phyloP scores from a whole-genome alignment of 2,888 invertebrate species.

The Patella depressa region DNA sequence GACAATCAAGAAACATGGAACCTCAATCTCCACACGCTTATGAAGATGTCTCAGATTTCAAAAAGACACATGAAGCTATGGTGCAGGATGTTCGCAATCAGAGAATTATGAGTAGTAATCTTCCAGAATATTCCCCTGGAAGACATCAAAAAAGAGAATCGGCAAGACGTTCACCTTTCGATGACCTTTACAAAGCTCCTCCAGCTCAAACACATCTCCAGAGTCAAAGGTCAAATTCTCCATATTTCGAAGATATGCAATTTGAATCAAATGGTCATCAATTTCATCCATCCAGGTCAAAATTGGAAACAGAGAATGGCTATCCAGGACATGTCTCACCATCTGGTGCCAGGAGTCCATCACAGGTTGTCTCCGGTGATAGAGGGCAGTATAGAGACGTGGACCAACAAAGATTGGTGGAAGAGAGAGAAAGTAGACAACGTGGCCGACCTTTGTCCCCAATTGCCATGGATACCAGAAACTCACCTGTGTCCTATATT shows the following conservation, averaged over 20 bases:
- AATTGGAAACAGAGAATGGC: not conserved
- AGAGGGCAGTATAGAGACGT: too few relatives aligned
- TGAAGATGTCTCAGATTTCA: too few relatives aligned
- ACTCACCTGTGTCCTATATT: not conserved
- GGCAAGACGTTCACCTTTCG: not conserved
- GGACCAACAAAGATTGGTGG: not conserved
- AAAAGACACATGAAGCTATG: too few relatives aligned
- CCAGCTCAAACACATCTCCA: not conserved
- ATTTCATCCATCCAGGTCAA: not conserved
- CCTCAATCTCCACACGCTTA: too few relatives aligned
- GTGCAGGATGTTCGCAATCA: too few relatives aligned
- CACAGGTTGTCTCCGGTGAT: not conserved
- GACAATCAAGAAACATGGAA: too few relatives aligned
- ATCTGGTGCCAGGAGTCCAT: not conserved
- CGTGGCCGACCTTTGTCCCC: not conserved
- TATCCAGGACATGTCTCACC: not conserved
- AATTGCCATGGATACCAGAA: not conserved
- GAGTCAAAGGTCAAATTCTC: not conserved
- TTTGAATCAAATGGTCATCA: not conserved
- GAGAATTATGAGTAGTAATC: too few relatives aligned
- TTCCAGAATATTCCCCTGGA: too few relatives aligned
- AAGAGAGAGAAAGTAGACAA: not conserved
- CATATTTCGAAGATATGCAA: not conserved
- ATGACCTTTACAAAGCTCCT: not conserved
- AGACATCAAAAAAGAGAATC: not conserved